phyloP scores from a whole-genome alignment of 2,797 vertebrate species.

The Malurus leucopterus region DNA sequence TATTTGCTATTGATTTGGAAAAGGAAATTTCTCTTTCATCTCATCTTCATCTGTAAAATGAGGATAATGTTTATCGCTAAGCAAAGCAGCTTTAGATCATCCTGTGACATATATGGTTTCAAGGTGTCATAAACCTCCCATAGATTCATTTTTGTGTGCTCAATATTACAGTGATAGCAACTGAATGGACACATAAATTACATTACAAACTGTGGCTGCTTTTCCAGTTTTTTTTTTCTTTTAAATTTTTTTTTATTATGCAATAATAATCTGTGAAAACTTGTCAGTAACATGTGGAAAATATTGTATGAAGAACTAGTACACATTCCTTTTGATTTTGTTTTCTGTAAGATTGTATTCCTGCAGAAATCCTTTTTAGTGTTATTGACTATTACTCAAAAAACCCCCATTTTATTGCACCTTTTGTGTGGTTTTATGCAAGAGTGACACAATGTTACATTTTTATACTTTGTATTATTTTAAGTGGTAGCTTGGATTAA shows the following conservation, averaged over 20 bases:
- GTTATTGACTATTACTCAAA: background rate
- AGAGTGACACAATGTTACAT: background rate
- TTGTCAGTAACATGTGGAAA: background rate
- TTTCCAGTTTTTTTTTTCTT: background rate
- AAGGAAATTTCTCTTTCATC: slow-evolving; percentile 4
- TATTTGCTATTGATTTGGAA: slow-evolving; percentile 3
- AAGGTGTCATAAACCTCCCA: slow-evolving; percentile 34
- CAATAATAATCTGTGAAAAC: background rate
- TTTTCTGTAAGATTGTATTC: background rate
- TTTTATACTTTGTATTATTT: background rate
- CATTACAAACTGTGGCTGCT: background rate
- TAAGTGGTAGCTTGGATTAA: background rate
- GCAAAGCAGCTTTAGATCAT: slow-evolving; percentile 44
- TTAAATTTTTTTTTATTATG: background rate
- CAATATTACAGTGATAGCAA: slow-evolving; percentile 22
- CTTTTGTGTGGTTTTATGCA: background rate
- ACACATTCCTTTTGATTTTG: background rate
- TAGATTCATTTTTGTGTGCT: slow-evolving; percentile 35
- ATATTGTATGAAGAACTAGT: background rate
- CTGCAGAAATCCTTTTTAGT: background rate
- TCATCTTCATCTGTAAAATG: background rate
- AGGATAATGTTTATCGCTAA: slow-evolving; percentile 24
- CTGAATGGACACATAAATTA: slow-evolving; percentile 41
- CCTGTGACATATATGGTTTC: background rate
- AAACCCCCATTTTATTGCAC: background rate